Conservation (phyloP, 2,888 invertebrate genomes). For the Xylophagus ater region DNA sequence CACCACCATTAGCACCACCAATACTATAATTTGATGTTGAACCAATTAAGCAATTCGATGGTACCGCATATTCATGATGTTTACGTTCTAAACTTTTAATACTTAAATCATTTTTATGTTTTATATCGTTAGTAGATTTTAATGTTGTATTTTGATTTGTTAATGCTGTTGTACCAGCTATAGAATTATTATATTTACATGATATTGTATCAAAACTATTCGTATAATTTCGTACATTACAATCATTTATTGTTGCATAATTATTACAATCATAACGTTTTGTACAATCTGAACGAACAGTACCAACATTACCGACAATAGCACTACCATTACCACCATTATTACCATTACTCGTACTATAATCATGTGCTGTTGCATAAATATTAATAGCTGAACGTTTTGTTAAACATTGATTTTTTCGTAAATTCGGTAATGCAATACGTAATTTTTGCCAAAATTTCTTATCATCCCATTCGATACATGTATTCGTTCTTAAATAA, state of each 20-base stretch:
- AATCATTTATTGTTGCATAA: conserved; percentile 38
- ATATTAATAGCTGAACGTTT: conserved; percentile 52
- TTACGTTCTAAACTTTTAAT: conserved; percentile 14
- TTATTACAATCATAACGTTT: conserved; percentile 36
- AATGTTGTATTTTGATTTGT: background rate
- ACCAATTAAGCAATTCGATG: conserved; percentile 24
- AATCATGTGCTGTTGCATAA: conserved; percentile 50
- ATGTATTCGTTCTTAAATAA: conserved; percentile 81
- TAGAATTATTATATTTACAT: conserved; percentile 13
- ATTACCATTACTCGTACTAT: too few species aligned
- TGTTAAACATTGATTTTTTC: conserved; percentile 17
- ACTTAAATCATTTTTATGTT: conserved; percentile 14
- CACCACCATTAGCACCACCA: conserved; percentile 3
- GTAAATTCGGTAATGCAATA: conserved; percentile 67
- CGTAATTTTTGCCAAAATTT: conserved; percentile 95
- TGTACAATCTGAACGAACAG: conserved; percentile 17
- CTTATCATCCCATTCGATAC: conserved; percentile 88
- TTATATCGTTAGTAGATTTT: background rate
- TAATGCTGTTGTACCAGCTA: too few species aligned
- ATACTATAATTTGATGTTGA: conserved; percentile 12
- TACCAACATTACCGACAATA: too few species aligned
- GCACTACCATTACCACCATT: too few species aligned
- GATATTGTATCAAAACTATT: conserved; percentile 8
- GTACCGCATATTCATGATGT: conserved; percentile 38
- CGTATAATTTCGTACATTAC: conserved; percentile 21